phyloP scores from a whole-genome alignment of 2,797 vertebrate species.

The Chrysocyon brachyurus region DNA sequence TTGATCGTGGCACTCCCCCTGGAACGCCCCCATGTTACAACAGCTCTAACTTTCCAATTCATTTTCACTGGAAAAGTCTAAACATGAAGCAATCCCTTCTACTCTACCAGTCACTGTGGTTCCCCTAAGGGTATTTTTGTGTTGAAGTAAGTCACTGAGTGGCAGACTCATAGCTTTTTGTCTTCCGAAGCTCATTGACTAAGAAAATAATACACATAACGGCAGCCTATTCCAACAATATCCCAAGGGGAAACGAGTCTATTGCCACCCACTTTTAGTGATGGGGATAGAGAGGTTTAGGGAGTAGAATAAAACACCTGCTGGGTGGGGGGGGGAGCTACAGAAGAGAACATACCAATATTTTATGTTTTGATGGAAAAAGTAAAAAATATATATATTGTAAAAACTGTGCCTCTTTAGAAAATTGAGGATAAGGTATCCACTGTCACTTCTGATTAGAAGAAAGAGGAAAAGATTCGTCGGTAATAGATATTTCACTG shows the following conservation, averaged over 20 bases:
- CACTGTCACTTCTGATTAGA: constrained; percentile 48
- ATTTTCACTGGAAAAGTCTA: constrained; percentile 65
- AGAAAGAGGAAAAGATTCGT: neutral
- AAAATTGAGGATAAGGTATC: constrained; percentile 11
- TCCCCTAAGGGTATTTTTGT: constrained; percentile 80
- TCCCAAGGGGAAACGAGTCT: constrained; percentile 53
- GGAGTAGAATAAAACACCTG: constrained; percentile 73
- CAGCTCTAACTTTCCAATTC: constrained; percentile 75
- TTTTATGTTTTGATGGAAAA: constrained; percentile 55
- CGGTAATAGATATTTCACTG: neutral
- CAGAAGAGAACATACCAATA: constrained; percentile 64
- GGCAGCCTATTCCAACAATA: constrained; percentile 64
- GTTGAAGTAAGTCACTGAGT: constrained; percentile 71
- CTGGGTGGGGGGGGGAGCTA: accelerated
- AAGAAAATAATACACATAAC: constrained; percentile 71
- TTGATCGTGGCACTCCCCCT: constrained; percentile 66
- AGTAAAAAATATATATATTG: neutral
- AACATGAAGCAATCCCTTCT: constrained; percentile 72
- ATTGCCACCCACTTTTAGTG: constrained; percentile 67
- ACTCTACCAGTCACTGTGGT: constrained; percentile 60
- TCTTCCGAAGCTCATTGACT: constrained; percentile 73
- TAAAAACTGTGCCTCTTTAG: constrained; percentile 3
- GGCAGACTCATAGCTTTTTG: constrained; percentile 73
- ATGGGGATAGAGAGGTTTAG: constrained; percentile 47
- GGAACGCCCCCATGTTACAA: constrained; percentile 62